Conservation (phyloP, 2,113 vertebrate species). For the Xerus inauris region DNA sequence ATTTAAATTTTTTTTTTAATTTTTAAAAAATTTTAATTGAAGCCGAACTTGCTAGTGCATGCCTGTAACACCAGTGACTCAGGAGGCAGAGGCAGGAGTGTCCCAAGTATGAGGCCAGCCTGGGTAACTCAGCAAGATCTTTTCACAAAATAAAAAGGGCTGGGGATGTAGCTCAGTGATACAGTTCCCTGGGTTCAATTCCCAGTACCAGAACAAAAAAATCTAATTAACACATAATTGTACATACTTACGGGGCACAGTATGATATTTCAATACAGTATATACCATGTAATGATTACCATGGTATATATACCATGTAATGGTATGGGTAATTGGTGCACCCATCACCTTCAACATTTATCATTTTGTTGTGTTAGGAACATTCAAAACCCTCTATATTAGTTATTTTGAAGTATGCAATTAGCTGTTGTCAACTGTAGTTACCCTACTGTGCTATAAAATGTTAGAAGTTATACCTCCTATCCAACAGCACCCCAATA, state of each 20-base stretch:
- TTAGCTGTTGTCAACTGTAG: neutral
- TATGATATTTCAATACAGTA: neutral
- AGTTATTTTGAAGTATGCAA: neutral
- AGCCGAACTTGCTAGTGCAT: too few relatives aligned
- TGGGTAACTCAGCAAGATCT: too few relatives aligned
- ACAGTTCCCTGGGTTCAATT: too few relatives aligned
- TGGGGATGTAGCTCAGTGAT: too few relatives aligned
- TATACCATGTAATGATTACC: neutral
- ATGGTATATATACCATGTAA: neutral
- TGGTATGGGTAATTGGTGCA: too few relatives aligned
- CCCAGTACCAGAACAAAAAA: neutral
- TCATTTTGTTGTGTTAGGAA: neutral
- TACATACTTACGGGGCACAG: neutral
- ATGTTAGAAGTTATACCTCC: neutral
- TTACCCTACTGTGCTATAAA: neutral
- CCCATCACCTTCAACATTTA: neutral
- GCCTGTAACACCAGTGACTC: neutral
- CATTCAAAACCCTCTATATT: neutral
- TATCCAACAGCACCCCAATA: neutral
- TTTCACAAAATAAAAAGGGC: too few relatives aligned
- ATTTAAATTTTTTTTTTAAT: neutral
- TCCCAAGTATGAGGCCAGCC: too few relatives aligned
- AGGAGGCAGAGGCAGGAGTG: too few relatives aligned
- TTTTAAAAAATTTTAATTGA: neutral
- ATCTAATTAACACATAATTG: neutral